These are phyloP conservation scores for Rhadinocentrus ornatus DNA, from an alignment of 2,797 vertebrate species.

Conservation along the genomic window DNA sequence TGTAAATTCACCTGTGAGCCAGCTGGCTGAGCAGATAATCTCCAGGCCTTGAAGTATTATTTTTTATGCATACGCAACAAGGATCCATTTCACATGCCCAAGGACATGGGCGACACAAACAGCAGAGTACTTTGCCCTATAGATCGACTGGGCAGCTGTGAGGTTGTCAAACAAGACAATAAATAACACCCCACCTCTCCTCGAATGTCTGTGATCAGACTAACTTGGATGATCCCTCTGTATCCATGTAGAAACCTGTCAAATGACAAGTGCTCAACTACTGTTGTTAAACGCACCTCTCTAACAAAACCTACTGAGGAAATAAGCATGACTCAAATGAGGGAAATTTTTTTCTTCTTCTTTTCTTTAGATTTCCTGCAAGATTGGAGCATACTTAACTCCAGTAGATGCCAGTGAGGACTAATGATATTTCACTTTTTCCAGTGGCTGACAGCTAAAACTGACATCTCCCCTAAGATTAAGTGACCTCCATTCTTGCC, in stretches of 20 bases:
- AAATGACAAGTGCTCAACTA: slow-evolving; percentile 62
- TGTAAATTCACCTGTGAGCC: slow-evolving; percentile 71
- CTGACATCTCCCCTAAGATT: slow-evolving; percentile 74
- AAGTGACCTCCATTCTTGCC: slow-evolving; percentile 79
- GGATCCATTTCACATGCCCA: slow-evolving; percentile 81
- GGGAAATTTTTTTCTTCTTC: slow-evolving; percentile 22
- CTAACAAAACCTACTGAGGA: slow-evolving; percentile 34
- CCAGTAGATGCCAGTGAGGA: slow-evolving; percentile 57
- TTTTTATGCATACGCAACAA: slow-evolving; percentile 68
- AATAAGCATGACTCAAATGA: slow-evolving; percentile 40
- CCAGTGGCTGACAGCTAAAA: slow-evolving; percentile 71
- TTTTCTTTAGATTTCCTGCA: slow-evolving; percentile 42
- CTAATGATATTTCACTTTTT: slow-evolving; percentile 70
- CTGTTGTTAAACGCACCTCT: slow-evolving; percentile 31
- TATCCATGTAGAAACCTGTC: slow-evolving; percentile 66
- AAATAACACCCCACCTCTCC: slow-evolving; percentile 67
- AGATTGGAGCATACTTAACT: slow-evolving; percentile 47
- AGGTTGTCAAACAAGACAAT: slow-evolving; percentile 60
- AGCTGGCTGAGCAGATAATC: slow-evolving; percentile 81
- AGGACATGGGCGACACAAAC: slow-evolving; percentile 87
- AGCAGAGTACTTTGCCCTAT: slow-evolving; percentile 64
- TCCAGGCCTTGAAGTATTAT: slow-evolving; percentile 80
- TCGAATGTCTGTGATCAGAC: slow-evolving; percentile 53
- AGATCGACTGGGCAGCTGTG: slow-evolving; percentile 73
- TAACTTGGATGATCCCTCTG: slow-evolving; percentile 49